Percentiles rank a stretch among this genome's conserved stretches.
Conservation (phyloP, 1,140 invertebrate species). For the Solenopsis invicta region DNA sequence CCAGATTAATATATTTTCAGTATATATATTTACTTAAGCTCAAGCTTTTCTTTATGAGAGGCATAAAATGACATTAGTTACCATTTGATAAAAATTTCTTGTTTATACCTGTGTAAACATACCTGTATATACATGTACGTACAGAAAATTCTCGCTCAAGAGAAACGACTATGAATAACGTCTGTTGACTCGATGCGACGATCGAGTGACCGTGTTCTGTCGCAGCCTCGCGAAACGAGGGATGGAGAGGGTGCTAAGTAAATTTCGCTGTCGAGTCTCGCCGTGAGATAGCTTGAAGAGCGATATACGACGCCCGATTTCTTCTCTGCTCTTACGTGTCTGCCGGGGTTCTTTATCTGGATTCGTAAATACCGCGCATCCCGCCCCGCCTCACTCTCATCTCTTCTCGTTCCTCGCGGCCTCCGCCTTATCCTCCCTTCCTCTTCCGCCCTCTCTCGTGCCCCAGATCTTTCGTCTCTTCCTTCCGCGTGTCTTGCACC, state of each 20-base stretch:
- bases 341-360: constrained; percentile 45
- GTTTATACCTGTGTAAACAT: background rate
- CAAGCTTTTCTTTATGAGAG: background rate
- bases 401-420: background rate
- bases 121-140: background rate
- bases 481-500: constrained; percentile 35
- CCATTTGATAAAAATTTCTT: background rate
- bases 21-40: background rate
- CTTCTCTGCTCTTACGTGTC: constrained; percentile 32
- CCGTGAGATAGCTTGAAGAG: constrained; percentile 51
- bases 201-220: constrained; percentile 35
- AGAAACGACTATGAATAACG: background rate
- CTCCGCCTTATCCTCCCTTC: constrained; percentile 8
- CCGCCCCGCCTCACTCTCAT: background rate
- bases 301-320: constrained; percentile 46
- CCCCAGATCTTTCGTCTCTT: constrained; percentile 31
- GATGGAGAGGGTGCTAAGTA: constrained; percentile 67
- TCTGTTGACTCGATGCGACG: background rate
- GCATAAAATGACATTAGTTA: background rate
- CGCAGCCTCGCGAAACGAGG: background rate
- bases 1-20: background rate
- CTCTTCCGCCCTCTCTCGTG: background rate
- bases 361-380: constrained; percentile 61
- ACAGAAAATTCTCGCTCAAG: background rate
- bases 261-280: constrained; percentile 66